These are phyloP conservation scores for Tenualosa ilisha DNA, from an alignment of 2,797 vertebrate species.

Conservation along the genomic window DNA sequence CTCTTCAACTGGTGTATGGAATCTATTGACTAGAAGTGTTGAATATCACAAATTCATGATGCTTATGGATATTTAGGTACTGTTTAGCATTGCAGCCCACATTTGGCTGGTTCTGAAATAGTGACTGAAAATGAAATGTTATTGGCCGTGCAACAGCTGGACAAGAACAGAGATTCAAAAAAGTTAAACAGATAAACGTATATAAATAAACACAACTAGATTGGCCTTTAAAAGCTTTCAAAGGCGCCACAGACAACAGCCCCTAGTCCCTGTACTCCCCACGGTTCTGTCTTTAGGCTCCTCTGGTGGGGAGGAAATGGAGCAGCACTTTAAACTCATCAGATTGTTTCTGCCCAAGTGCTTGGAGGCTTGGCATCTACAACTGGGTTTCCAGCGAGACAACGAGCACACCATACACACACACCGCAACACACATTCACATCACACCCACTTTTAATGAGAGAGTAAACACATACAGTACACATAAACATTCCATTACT, in stretches of 20 bases:
- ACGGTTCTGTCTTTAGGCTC: background rate
- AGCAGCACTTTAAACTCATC: slow-evolving; percentile 17
- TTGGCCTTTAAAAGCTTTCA: background rate
- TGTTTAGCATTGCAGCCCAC: background rate
- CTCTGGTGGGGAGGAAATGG: background rate
- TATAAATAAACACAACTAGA: background rate
- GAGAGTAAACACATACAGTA: no score
- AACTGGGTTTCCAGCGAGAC: background rate
- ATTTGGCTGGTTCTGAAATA: background rate
- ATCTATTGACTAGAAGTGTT: background rate
- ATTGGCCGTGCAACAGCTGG: background rate
- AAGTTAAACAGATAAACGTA: background rate
- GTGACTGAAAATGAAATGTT: background rate
- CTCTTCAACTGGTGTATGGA: background rate
- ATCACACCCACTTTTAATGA: background rate
- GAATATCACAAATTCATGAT: background rate
- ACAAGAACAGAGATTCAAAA: background rate
- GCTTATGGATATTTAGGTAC: background rate
- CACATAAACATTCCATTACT: no score
- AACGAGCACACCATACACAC: background rate
- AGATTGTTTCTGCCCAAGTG: slow-evolving; percentile 19
- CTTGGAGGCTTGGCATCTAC: slow-evolving; percentile 9
- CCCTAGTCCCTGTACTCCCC: background rate
- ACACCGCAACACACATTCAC: background rate
- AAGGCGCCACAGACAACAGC: background rate